Evolutionary conservation across 1,140 invertebrate species (phyloP).

Genomic region (Thalassaphorura encarpata): DNA sequence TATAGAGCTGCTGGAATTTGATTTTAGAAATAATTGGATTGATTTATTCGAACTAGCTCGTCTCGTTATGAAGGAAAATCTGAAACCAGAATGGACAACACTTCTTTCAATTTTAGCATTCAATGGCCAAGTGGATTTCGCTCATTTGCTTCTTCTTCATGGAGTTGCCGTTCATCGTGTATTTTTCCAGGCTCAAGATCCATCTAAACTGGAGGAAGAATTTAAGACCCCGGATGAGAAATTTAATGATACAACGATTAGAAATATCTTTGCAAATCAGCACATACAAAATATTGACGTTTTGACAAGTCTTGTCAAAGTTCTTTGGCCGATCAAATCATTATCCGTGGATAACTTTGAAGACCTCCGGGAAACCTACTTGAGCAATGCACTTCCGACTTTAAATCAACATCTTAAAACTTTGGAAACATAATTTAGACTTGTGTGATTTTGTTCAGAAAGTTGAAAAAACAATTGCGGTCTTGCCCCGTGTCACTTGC

Average conservation of each 20-base stretch:
- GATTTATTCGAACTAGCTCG: constrained; percentile 10
- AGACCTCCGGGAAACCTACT: too few species aligned
- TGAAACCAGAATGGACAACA: constrained; percentile 10
- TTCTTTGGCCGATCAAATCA: too few species aligned
- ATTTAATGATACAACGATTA: neutral
- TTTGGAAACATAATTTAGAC: constrained; percentile 4
- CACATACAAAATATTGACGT: neutral
- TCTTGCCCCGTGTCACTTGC: too few species aligned
- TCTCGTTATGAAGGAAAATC: neutral
- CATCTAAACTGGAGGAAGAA: constrained; percentile 3
- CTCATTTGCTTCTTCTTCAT: constrained; percentile 4
- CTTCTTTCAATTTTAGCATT: constrained; percentile 8
- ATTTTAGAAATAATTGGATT: constrained; percentile 13
- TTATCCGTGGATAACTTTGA: too few species aligned
- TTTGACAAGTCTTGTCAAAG: neutral
- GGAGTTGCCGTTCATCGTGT: constrained; percentile 4
- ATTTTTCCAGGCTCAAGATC: neutral
- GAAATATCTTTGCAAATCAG: neutral
- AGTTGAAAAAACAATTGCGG: neutral
- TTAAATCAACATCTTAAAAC: too few species aligned
- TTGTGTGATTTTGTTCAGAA: neutral
- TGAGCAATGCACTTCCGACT: too few species aligned
- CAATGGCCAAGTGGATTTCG: neutral
- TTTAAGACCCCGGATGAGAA: neutral
- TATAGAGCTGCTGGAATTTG: neutral